Conservation (phyloP, 2,888 invertebrate species). For the Celastrina argiolus region DNA sequence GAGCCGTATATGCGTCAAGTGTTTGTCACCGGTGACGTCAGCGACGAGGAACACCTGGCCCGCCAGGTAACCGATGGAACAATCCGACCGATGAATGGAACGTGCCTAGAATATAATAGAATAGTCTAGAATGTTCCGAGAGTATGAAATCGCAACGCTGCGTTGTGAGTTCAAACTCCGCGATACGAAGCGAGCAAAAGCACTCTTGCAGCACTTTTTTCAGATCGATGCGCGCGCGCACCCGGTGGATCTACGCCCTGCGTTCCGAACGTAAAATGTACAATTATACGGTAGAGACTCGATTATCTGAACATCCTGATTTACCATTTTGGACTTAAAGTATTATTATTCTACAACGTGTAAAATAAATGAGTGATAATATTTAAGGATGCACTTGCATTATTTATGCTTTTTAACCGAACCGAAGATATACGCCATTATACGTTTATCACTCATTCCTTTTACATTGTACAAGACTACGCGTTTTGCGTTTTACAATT, state of each 20-base stretch:
- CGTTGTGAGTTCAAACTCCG: conserved; percentile 60
- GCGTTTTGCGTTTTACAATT: too few species aligned
- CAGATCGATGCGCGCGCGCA: conserved; percentile 59
- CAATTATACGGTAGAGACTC: conserved; percentile 4
- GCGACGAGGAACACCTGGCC: conserved; percentile 78
- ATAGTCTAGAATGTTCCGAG: conserved; percentile 30
- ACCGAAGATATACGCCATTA: too few species aligned
- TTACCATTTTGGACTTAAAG: background rate
- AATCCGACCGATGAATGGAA: too few species aligned
- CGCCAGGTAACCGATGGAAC: conserved; percentile 79
- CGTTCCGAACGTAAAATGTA: conserved; percentile 59
- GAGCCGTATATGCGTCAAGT: conserved; percentile 99
- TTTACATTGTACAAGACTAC: too few species aligned
- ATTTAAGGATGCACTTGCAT: too few species aligned
- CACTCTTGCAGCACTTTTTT: conserved; percentile 63
- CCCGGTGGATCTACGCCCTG: conserved; percentile 50
- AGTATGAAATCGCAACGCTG: conserved; percentile 61
- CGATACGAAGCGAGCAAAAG: conserved; percentile 46
- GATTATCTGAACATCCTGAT: background rate
- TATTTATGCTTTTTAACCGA: too few species aligned
- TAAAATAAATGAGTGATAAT: too few species aligned
- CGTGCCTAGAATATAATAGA: conserved; percentile 19
- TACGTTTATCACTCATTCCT: too few species aligned
- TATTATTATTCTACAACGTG: too few species aligned
- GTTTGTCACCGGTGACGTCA: conserved; percentile 84